Conservation (phyloP, 2,113 vertebrate species). For the Myotis davidii region DNA sequence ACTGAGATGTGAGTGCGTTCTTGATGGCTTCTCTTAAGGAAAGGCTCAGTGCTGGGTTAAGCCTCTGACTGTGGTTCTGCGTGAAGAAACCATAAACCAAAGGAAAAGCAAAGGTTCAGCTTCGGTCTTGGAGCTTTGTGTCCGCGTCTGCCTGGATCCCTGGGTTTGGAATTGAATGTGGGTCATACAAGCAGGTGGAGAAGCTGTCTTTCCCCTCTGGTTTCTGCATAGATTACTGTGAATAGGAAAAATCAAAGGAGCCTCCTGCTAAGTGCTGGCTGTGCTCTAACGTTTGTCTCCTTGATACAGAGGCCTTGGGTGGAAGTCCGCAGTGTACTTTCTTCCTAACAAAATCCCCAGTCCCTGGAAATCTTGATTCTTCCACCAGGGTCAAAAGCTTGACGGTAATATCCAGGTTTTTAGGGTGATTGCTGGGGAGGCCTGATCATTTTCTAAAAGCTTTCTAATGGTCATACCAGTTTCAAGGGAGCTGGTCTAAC, state of each 20-base stretch:
- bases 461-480: background rate
- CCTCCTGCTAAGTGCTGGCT: background rate
- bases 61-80: slow-evolving; percentile 64
- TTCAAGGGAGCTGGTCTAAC: background rate
- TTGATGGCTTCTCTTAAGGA: slow-evolving; percentile 62
- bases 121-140: slow-evolving; percentile 55
- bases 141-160: background rate
- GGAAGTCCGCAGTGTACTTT: background rate
- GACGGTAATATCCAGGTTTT: background rate
- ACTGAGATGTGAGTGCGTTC: slow-evolving; percentile 29
- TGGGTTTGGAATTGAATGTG: background rate
- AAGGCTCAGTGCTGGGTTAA: slow-evolving; percentile 10
- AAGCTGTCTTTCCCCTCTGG: background rate
- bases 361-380: background rate
- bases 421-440: background rate
- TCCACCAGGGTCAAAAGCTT: background rate
- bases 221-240: background rate
- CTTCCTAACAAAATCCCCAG: background rate
- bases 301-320: background rate
- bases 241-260: background rate
- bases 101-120: slow-evolving; percentile 1
- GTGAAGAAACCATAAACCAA: slow-evolving; percentile 60
- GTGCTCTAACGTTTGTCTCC: background rate
- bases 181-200: background rate
- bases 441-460: background rate